These are phyloP conservation scores for Boloria euphrosyne DNA, from an alignment of 2,888 invertebrate species.

Conservation along the genomic window DNA sequence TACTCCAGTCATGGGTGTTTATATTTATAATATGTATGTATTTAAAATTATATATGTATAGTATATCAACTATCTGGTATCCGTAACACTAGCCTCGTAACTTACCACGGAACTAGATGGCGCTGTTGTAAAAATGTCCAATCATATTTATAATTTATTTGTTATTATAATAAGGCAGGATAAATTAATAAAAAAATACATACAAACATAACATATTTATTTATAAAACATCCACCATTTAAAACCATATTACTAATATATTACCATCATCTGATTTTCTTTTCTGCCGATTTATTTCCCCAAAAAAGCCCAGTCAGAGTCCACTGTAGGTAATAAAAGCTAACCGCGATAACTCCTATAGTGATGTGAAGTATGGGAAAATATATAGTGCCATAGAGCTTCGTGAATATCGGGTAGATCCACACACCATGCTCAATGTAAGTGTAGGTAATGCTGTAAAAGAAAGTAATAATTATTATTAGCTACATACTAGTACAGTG, in stretches of 20 bases:
- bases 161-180: too few relatives aligned
- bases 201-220: slow-evolving; percentile 4
- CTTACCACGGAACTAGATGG: too few relatives aligned
- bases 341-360: slow-evolving; percentile 39
- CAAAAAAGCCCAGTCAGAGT: slow-evolving; percentile 48
- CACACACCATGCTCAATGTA: slow-evolving; percentile 56
- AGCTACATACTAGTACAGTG: too few relatives aligned
- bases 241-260: neutral
- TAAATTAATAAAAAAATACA: neutral
- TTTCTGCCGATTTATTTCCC: slow-evolving; percentile 29
- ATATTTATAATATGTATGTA: too few relatives aligned
- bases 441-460: slow-evolving; percentile 66
- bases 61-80: too few relatives aligned
- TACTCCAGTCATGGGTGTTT: too few relatives aligned
- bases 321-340: slow-evolving; percentile 61
- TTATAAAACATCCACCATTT: neutral
- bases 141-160: too few relatives aligned
- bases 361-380: slow-evolving; percentile 47
- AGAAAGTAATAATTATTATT: slow-evolving; percentile 29
- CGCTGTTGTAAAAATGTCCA: too few relatives aligned
- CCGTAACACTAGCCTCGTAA: too few relatives aligned
- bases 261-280: slow-evolving; percentile 31
- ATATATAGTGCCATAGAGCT: slow-evolving; percentile 54
- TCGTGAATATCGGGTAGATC: slow-evolving; percentile 63
- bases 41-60: too few relatives aligned